Evolutionary conservation across 2,797 vertebrate species (phyloP).

Genomic region (Loriculus beryllinus): DNA sequence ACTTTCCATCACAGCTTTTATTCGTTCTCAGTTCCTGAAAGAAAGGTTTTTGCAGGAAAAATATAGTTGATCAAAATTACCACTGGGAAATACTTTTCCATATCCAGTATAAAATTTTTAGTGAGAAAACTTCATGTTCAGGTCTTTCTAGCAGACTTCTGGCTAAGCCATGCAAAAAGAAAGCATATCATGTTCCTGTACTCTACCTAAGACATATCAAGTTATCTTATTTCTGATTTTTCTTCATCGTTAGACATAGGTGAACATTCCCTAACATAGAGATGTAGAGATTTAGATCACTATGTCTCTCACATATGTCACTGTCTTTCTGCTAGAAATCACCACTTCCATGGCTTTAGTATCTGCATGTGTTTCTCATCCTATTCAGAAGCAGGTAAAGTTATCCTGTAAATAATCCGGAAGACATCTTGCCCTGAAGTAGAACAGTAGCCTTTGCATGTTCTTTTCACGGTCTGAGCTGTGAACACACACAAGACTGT

Average conservation of each 20-base stretch:
- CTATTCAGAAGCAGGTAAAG: not conserved
- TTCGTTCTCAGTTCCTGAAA: not conserved
- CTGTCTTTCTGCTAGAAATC: not conserved
- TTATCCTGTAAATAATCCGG: not conserved
- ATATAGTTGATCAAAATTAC: not conserved
- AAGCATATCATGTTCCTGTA: not conserved
- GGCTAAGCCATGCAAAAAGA: not conserved
- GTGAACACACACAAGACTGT: not conserved
- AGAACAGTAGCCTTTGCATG: not conserved
- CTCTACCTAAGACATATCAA: not conserved
- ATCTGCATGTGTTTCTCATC: not conserved
- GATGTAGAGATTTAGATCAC: not conserved
- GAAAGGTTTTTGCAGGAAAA: not conserved
- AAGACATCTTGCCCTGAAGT: not conserved
- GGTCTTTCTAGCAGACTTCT: not conserved
- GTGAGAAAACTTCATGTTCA: not conserved
- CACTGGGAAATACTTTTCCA: not conserved
- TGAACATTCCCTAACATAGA: not conserved
- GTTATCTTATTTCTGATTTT: not conserved
- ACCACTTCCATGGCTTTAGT: not conserved
- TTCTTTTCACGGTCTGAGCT: not conserved
- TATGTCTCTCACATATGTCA: not conserved
- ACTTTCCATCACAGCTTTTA: not conserved
- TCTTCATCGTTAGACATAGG: rapidly evolving
- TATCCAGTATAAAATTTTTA: not conserved